These are phyloP conservation scores for Oncorhynchus clarkii DNA, from an alignment of 2,113 vertebrate species.

Conservation along the genomic window DNA sequence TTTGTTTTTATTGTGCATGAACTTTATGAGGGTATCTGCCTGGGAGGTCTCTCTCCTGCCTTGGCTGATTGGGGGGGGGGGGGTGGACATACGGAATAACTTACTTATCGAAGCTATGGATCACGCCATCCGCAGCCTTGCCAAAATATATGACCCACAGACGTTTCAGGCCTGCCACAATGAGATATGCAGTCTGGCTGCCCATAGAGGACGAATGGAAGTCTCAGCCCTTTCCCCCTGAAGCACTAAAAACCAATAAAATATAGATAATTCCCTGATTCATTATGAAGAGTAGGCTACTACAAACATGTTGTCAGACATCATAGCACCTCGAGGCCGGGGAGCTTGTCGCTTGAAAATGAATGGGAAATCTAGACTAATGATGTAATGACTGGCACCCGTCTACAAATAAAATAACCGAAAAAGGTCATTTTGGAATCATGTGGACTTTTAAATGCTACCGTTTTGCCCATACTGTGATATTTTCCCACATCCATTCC, in stretches of 20 bases:
- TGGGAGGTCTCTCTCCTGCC: too few relatives aligned
- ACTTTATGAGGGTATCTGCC: too few relatives aligned
- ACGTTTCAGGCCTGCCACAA: conserved; percentile 45
- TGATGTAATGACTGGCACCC: conserved; percentile 32
- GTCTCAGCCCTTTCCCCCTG: conserved; percentile 23
- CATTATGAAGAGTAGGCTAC: conserved; percentile 49
- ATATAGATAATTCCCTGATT: conserved; percentile 47
- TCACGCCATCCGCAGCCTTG: conserved; percentile 40
- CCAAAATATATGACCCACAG: conserved; percentile 45
- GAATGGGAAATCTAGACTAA: conserved; percentile 19
- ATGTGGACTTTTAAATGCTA: background rate
- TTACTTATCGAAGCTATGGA: conserved; percentile 39
- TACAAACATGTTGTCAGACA: conserved; percentile 39
- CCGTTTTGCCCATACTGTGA: conserved; percentile 22
- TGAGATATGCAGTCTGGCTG: conserved; percentile 52
- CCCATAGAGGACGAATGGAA: conserved; percentile 23
- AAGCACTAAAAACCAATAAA: conserved; percentile 52
- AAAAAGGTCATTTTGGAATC: conserved; percentile 26
- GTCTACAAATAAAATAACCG: conserved; percentile 50
- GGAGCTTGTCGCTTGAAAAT: conserved; percentile 33
- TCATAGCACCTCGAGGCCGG: conserved; percentile 30
- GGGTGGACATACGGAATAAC: conserved; percentile 47
- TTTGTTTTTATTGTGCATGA: too few relatives aligned
- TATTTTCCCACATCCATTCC: background rate
- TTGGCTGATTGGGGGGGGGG: too few relatives aligned